Conservation (phyloP, 1,140 invertebrate genomes). For the Drosophila pruinosa region DNA sequence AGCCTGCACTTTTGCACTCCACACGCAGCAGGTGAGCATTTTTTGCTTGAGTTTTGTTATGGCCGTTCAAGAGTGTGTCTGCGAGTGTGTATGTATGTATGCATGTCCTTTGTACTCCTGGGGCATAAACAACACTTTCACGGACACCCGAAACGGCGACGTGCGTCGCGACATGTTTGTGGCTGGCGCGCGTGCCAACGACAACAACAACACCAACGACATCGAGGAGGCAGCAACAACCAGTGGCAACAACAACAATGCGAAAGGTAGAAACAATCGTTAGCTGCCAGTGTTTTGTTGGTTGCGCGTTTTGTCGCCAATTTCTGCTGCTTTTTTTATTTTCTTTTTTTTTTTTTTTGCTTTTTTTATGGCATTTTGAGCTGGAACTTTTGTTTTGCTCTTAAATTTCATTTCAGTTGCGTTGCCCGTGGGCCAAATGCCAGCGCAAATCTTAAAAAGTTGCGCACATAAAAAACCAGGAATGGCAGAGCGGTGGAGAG, state of each 20-base stretch:
- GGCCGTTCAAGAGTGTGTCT: not conserved
- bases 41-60: conserved; percentile 26
- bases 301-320: conserved; percentile 22
- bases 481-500: not conserved
- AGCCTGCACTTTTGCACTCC: conserved; percentile 26
- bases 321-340: not conserved
- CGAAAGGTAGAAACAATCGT: conserved; percentile 12
- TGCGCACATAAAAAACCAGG: conserved; percentile 12
- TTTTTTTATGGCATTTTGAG: conserved; percentile 38
- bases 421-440: conserved; percentile 12
- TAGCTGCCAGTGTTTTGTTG: conserved; percentile 15
- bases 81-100: not conserved
- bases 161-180: conserved; percentile 66
- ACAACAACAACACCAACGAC: conserved; percentile 10
- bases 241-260: not conserved
- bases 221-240: conserved; percentile 9
- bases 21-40: conserved; percentile 42
- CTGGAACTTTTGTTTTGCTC: conserved; percentile 35
- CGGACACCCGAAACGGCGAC: conserved; percentile 45
- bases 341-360: not conserved
- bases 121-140: conserved; percentile 68
- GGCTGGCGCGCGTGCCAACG: conserved; percentile 52
- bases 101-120: conserved; percentile 28
- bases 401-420: conserved; percentile 44
- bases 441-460: conserved; percentile 25